Evolutionary conservation across 2,888 invertebrate genomes (phyloP).

Genomic region (Sinelater perroti): DNA sequence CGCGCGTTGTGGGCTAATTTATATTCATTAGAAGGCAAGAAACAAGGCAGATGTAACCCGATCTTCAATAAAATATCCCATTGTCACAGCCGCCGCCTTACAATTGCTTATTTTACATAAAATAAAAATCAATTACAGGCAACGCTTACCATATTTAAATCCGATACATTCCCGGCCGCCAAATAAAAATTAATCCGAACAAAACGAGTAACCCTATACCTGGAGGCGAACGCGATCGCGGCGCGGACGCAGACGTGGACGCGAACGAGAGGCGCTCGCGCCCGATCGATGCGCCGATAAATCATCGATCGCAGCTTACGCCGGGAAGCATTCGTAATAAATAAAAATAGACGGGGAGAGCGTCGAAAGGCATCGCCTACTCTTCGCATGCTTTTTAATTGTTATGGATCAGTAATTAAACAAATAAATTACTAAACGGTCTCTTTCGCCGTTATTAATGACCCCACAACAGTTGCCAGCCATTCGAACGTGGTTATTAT

Average conservation of each 20-base stretch:
- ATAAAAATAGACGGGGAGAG: conserved; percentile 40
- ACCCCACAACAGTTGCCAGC: conserved; percentile 60
- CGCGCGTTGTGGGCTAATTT: conserved; percentile 23
- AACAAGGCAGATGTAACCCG: conserved; percentile 41
- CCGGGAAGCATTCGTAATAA: conserved; percentile 34
- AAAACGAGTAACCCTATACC: conserved; percentile 33
- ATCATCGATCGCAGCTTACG: conserved; percentile 34
- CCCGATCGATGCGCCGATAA: conserved; percentile 39
- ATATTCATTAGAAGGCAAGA: conserved; percentile 31
- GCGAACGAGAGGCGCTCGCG: conserved; percentile 28
- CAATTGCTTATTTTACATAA: conserved; percentile 42
- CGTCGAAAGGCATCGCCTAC: conserved; percentile 48
- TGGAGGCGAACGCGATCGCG: too few relatives aligned
- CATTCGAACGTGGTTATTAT: conserved; percentile 62
- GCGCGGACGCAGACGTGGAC: too few relatives aligned
- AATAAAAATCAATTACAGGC: conserved; percentile 43
- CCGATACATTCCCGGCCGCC: conserved; percentile 19
- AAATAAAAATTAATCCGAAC: conserved; percentile 29
- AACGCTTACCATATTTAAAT: conserved; percentile 31
- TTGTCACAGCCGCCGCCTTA: conserved; percentile 29
- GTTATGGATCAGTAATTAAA: conserved; percentile 63
- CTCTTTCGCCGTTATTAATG: conserved; percentile 61
- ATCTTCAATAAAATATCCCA: conserved; percentile 40
- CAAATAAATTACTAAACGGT: conserved; percentile 63
- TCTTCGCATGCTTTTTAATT: conserved; percentile 55